These are phyloP conservation scores for Xiphias gladius DNA, from an alignment of 2,113 vertebrate genomes.

Conservation along the genomic window DNA sequence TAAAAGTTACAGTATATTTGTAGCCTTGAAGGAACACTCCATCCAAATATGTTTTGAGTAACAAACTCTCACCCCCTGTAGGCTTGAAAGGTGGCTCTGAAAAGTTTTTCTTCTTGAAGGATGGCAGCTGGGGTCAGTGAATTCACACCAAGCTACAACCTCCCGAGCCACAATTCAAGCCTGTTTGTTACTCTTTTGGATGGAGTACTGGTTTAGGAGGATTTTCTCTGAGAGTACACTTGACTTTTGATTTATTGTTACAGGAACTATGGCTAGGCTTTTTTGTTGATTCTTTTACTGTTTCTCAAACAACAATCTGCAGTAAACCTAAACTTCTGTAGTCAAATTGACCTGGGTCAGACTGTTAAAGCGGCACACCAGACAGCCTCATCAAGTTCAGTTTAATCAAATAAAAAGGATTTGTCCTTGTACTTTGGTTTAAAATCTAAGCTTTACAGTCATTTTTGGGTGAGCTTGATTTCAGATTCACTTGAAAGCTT, in stretches of 20 bases:
- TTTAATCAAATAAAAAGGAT: conserved; percentile 49
- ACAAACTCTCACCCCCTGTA: conserved; percentile 1
- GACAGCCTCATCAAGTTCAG: conserved; percentile 16
- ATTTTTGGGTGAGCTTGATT: conserved; percentile 32
- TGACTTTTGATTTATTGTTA: not conserved
- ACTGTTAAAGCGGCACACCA: conserved; percentile 18
- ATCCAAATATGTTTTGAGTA: conserved; percentile 24
- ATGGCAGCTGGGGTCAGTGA: conserved; percentile 1
- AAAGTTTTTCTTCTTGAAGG: not conserved
- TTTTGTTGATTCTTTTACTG: not conserved
- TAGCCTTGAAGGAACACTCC: conserved; percentile 4
- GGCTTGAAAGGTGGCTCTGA: conserved; percentile 6
- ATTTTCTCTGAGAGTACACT: not conserved
- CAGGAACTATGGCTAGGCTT: not conserved
- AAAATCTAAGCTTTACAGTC: conserved; percentile 50
- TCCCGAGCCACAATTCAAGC: not conserved
- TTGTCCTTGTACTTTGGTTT: conserved; percentile 61
- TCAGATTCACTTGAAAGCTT: conserved; percentile 60
- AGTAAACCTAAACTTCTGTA: not conserved
- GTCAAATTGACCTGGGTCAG: conserved; percentile 29
- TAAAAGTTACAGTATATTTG: conserved; percentile 5
- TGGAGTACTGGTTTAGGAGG: not conserved
- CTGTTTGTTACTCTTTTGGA: not conserved
- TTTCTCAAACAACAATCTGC: not conserved
- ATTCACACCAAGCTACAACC: not conserved